Base-by-base conservation (phyloP, 2,797 vertebrate species). In the Toxotes lorentzi region DNA sequence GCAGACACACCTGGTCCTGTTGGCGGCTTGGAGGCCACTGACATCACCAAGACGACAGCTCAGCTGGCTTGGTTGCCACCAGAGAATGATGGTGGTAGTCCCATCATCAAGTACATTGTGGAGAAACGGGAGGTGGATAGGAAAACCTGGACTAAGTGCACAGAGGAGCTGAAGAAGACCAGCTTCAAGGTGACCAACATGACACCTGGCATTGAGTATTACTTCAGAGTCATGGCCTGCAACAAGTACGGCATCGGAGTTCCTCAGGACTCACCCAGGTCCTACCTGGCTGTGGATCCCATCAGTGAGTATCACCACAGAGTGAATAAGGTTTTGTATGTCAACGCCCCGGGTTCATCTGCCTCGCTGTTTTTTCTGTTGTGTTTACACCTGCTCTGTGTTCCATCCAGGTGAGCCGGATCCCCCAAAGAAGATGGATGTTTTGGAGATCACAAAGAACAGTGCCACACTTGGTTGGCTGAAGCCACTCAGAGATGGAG, bases 1-100 rank as follows among this genome's bases (percentile, higher is more conserved):
- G 10, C 82, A 99, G 98, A 99, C 93, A 99, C 98, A 86, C 97
- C 98, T 65, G 98, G 98, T 73, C 98, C 98, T n/a, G 98, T 99
- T 65, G 96, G 96, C 9, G 96, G 96, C 24, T 93, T 99, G 76
- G 97, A 93, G 57, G 96, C 94, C 83, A 96, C 95, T 6, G 94
- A 99, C 70, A 92, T 98, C 70, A 98, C 97, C 64, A 99, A 99
- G 94, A 97, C 95, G 19, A 94, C 96, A 16, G 97, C 97, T 75
- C 98, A 99, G 61, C 92, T 99, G 80, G 97, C 98, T 65, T 99
- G 98, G 98, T 93, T 94, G 73, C 98, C 98, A 79, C 98, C 98
- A 62, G 98, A 99, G 73, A 99, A 99, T 71, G 98, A 99, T 35
- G 98, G 98, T 14, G 98, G 98, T 54, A 97, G 98, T 87, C 96